phyloP scores from a whole-genome alignment of 1,140 invertebrate genomes.

The Hylyphantes graminicola region DNA sequence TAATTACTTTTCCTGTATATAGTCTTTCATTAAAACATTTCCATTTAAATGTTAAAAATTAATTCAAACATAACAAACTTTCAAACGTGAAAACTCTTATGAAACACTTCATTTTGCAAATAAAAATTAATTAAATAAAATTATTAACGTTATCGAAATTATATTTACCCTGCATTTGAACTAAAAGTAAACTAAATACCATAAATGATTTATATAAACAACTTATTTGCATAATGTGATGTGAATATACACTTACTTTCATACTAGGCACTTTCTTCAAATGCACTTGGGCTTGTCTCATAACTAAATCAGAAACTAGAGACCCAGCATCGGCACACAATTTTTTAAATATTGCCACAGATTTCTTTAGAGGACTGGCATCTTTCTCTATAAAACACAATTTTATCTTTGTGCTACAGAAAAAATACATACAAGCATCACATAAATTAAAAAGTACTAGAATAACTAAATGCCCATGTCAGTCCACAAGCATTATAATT shows the following conservation, averaged over 20 bases:
- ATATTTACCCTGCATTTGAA: not conserved
- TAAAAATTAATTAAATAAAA: too few species aligned
- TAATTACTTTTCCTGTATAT: too few species aligned
- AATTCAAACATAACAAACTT: too few species aligned
- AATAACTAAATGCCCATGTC: too few species aligned
- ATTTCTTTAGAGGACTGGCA: conserved; percentile 22
- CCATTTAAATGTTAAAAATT: too few species aligned
- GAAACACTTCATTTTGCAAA: too few species aligned
- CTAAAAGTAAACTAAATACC: conserved; percentile 11
- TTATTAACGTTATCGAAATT: not conserved
- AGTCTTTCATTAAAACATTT: too few species aligned
- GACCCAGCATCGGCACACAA: conserved; percentile 68
- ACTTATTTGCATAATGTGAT: not conserved
- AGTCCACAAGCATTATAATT: too few species aligned
- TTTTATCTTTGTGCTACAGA: too few species aligned
- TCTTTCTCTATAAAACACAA: conserved; percentile 4
- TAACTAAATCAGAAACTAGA: conserved; percentile 69
- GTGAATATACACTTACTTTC: conserved; percentile 68
- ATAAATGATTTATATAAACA: not conserved
- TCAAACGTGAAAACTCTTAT: too few species aligned
- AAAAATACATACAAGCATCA: too few species aligned
- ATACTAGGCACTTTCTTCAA: conserved; percentile 66
- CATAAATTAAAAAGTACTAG: too few species aligned
- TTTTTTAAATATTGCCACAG: conserved; percentile 63
- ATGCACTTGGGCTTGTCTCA: conserved; percentile 67